Percentiles rank a stretch among this genome's conserved stretches.
Conservation (phyloP, 1,140 invertebrate genomes). For the Diachasma alloeum region DNA sequence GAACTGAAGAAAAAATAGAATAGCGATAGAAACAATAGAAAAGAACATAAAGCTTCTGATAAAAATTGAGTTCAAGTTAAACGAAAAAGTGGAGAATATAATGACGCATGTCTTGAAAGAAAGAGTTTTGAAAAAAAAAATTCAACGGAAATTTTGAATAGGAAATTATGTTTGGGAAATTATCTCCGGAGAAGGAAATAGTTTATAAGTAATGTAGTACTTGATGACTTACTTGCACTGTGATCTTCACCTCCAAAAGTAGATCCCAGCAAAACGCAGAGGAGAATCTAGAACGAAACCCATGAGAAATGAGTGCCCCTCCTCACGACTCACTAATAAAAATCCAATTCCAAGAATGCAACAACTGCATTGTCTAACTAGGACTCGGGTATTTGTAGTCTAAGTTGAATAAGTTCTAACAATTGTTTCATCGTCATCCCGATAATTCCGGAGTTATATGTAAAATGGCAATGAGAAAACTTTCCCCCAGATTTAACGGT, state of each 20-base stretch:
- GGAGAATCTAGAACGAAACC: slow-evolving; percentile 29
- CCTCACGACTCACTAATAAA: background rate
- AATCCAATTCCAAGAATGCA: background rate
- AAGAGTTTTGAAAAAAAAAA: no score
- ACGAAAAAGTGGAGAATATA: no score
- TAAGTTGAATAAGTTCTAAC: background rate
- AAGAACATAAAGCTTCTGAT: no score
- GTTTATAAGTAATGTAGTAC: background rate
- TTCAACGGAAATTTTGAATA: no score
- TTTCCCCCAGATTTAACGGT: slow-evolving; percentile 6
- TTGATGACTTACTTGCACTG: slow-evolving; percentile 30
- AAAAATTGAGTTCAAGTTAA: no score
- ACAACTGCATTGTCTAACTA: background rate
- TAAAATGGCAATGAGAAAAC: background rate
- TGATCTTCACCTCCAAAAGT: slow-evolving; percentile 21
- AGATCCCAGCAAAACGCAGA: slow-evolving; percentile 27
- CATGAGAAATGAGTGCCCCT: background rate
- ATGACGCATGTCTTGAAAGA: no score
- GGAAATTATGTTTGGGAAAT: no score
- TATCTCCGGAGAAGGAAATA: no score
- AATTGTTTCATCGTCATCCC: background rate
- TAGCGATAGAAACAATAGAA: background rate
- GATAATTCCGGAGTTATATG: background rate
- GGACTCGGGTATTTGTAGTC: background rate
- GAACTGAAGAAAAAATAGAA: background rate